These are phyloP conservation scores for Calameuta idolon DNA, from an alignment of 2,888 invertebrate species.

Conservation along the genomic window DNA sequence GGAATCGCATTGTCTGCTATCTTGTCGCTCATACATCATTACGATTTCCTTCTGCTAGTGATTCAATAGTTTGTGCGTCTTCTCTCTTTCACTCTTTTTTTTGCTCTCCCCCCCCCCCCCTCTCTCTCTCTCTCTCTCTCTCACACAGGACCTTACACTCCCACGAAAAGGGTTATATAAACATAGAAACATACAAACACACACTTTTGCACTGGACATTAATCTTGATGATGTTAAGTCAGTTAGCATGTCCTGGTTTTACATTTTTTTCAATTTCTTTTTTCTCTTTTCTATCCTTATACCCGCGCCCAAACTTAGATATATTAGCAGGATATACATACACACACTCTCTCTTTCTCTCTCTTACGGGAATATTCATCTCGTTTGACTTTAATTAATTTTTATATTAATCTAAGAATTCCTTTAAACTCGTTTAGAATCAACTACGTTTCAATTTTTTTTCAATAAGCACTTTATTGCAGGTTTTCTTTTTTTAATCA, in stretches of 20 bases:
- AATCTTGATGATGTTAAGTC: slow-evolving; percentile 9
- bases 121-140: slow-evolving; percentile 2
- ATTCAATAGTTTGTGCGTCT: slow-evolving; percentile 2
- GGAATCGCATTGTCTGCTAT: not conserved
- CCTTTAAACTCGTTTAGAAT: slow-evolving; percentile 1
- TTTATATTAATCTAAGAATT: not conserved
- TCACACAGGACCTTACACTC: slow-evolving; percentile 33
- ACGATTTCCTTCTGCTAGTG: not conserved
- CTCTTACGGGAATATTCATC: not conserved
- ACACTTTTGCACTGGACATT: slow-evolving; percentile 35
- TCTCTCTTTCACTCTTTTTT: slow-evolving; percentile 15
- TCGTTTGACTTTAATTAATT: not conserved
- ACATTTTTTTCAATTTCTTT: slow-evolving; percentile 34
- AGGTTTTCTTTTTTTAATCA: slow-evolving; percentile 46
- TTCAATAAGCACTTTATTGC: slow-evolving; percentile 55
- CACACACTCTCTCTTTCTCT: not conserved
- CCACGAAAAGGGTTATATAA: slow-evolving; percentile 57
- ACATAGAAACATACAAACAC: slow-evolving; percentile 64
- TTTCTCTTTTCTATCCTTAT: slow-evolving; percentile 18
- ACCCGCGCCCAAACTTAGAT: not conserved
- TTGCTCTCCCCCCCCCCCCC: slow-evolving; percentile 16
- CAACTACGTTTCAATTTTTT: slow-evolving; percentile 33
- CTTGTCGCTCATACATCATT: not conserved
- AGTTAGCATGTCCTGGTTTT: not conserved
- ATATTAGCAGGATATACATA: not conserved